Conservation (phyloP, 2,797 vertebrate species). For the Rachycentron canadum region DNA sequence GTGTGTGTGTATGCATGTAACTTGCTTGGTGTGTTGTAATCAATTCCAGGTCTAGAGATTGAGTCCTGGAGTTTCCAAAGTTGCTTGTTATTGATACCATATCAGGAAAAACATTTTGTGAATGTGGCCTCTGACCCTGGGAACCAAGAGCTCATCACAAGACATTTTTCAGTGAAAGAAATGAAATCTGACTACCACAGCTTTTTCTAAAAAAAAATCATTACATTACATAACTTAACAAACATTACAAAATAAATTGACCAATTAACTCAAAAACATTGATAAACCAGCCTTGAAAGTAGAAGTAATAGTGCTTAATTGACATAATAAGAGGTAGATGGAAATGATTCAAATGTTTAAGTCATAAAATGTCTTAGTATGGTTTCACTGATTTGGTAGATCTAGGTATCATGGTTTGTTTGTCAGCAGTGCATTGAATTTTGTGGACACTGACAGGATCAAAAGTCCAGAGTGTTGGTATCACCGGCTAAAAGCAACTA, state of each 20-base stretch:
- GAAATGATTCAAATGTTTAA: neutral
- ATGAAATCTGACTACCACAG: too few relatives aligned
- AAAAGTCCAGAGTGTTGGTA: conserved; percentile 35
- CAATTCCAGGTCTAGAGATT: neutral
- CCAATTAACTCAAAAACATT: neutral
- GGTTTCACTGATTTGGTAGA: neutral
- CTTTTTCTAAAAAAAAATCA: too few relatives aligned
- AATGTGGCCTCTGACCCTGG: conserved; percentile 10
- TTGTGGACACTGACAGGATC: conserved; percentile 3
- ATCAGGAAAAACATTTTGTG: conserved; percentile 26
- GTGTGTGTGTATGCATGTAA: neutral
- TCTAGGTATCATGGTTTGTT: too few relatives aligned
- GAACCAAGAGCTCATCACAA: neutral
- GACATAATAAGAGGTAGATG: neutral
- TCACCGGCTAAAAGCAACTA: neutral
- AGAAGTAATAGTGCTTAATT: neutral
- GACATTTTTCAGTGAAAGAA: neutral
- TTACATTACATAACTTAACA: too few relatives aligned
- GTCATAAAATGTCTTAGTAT: neutral
- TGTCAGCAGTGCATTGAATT: neutral
- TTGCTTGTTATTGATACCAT: conserved; percentile 35
- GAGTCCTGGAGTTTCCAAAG: conserved; percentile 52
- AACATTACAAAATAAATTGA: neutral
- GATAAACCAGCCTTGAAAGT: neutral
- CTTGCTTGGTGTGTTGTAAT: conserved; percentile 30